Evolutionary conservation across 2,113 vertebrate genomes (phyloP).

Genomic region (Indri indri): DNA sequence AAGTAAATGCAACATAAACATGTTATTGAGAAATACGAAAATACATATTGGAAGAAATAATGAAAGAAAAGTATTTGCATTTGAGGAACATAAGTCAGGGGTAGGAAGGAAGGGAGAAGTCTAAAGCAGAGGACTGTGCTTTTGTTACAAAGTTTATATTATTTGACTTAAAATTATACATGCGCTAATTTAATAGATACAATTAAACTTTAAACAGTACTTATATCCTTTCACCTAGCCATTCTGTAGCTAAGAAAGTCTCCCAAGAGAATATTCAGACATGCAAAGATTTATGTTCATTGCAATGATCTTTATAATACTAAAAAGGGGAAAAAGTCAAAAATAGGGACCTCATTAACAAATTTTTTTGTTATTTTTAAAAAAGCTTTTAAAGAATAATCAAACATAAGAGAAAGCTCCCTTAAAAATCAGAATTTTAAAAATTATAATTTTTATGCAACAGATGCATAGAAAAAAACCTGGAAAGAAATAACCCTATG

Average conservation of each 20-base stretch:
- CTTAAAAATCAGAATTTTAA: background rate
- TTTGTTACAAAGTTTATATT: background rate
- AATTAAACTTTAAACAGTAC: background rate
- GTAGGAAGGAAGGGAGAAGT: background rate
- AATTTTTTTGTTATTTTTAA: background rate
- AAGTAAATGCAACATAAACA: background rate
- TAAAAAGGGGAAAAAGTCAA: background rate
- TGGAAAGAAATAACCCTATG: background rate
- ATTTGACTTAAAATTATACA: background rate
- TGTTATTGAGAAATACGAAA: background rate
- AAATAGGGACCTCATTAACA: background rate
- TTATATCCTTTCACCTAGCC: background rate
- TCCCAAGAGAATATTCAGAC: conserved; percentile 17
- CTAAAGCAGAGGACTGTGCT: background rate
- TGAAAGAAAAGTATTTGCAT: background rate
- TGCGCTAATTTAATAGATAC: conserved; percentile 22
- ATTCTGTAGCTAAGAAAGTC: background rate
- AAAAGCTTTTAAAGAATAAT: conserved; percentile 42
- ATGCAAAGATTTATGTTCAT: background rate
- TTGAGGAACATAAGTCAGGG: background rate
- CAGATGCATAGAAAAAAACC: background rate
- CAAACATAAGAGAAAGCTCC: background rate
- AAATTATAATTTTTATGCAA: background rate
- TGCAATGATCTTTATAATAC: background rate
- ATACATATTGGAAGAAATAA: background rate